Conservation (phyloP, 2,888 invertebrate genomes). For the Mimachlamys varia region DNA sequence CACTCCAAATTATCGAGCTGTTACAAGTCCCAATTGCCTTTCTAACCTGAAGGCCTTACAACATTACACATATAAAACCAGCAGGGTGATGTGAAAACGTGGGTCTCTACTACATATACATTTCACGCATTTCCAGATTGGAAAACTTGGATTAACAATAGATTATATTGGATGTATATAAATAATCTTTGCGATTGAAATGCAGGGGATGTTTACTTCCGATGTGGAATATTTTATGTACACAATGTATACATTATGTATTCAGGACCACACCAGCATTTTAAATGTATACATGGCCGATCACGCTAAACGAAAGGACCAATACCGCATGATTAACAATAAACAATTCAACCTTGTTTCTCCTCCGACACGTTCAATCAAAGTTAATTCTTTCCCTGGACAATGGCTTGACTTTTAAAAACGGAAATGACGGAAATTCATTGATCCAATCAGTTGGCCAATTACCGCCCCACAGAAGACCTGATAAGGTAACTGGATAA, state of each 20-base stretch:
- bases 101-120: background rate
- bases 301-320: slow-evolving; percentile 30
- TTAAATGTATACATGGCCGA: slow-evolving; percentile 36
- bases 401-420: slow-evolving; percentile 29
- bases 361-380: slow-evolving; percentile 16
- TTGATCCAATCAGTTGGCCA: background rate
- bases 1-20: slow-evolving; percentile 24
- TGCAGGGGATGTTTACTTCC: slow-evolving; percentile 22
- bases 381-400: slow-evolving; percentile 22
- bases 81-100: background rate
- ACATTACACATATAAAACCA: background rate
- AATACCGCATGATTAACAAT: slow-evolving; percentile 31
- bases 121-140: background rate
- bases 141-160: background rate
- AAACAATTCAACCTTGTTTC: slow-evolving; percentile 31
- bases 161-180: background rate
- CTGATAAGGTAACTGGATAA: slow-evolving; percentile 1
- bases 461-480: background rate
- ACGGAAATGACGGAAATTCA: slow-evolving; percentile 23
- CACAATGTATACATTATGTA: slow-evolving; percentile 34
- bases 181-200: background rate
- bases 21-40: background rate
- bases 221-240: slow-evolving; percentile 31
- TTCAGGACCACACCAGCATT: slow-evolving; percentile 32
- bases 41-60: background rate